Evolutionary conservation across 1,140 invertebrate species (phyloP).

Genomic region (Melipona quadrifasciata): DNA sequence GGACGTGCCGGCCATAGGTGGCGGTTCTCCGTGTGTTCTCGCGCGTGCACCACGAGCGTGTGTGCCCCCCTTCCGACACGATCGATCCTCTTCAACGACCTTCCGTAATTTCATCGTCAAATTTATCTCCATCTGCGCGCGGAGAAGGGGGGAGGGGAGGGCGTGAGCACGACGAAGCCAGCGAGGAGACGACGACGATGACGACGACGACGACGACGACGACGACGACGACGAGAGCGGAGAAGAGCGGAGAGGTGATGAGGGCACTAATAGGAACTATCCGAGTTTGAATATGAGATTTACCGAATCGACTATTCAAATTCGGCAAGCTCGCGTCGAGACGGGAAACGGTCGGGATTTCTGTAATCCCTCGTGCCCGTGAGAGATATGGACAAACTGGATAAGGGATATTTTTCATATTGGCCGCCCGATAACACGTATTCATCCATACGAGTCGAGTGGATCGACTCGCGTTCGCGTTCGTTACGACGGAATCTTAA

Average conservation of each 20-base stretch:
- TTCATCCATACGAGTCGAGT: neutral
- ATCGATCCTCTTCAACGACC: slow-evolving; percentile 44
- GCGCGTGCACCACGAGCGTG: neutral
- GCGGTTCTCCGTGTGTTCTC: neutral
- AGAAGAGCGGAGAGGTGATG: slow-evolving; percentile 30
- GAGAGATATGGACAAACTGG: slow-evolving; percentile 33
- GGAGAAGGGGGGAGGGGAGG: too few species aligned
- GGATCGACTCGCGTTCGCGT: neutral
- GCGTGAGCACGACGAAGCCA: neutral
- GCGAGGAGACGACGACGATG: neutral
- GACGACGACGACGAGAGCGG: too few species aligned
- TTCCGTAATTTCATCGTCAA: slow-evolving; percentile 66
- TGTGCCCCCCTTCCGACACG: neutral
- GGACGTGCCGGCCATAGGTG: slow-evolving; percentile 31
- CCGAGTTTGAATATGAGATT: slow-evolving; percentile 53
- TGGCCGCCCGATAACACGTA: neutral
- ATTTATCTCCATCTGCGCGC: slow-evolving; percentile 59
- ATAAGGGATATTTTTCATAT: slow-evolving; percentile 29
- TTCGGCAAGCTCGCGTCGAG: neutral
- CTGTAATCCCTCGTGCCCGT: slow-evolving; percentile 43
- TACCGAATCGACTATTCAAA: slow-evolving; percentile 54
- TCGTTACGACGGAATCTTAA: neutral
- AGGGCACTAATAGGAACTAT: slow-evolving; percentile 49
- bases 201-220: neutral
- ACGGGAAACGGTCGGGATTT: slow-evolving; percentile 12